phyloP scores from a whole-genome alignment of 2,888 invertebrate species.

The Dicranocentrus wangi region DNA sequence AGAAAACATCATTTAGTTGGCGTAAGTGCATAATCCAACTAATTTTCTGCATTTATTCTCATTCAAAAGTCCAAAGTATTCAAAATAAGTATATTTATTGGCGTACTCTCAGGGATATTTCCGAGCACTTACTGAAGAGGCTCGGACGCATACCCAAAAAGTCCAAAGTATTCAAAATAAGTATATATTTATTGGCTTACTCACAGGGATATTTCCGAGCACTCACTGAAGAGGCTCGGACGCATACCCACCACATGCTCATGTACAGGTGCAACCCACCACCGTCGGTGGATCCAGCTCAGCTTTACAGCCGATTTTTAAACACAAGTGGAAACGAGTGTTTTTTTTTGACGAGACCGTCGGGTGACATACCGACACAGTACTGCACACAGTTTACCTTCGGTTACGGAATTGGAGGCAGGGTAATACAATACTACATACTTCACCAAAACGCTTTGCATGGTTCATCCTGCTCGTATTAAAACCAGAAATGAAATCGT shows the following conservation, averaged over 20 bases:
- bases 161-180: background rate
- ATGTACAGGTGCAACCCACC: slow-evolving; percentile 37
- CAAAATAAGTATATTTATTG: background rate
- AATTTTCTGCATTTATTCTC: background rate
- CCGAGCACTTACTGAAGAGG: background rate
- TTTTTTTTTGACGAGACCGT: background rate
- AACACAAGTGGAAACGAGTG: background rate
- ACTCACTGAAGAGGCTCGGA: slow-evolving; percentile 12
- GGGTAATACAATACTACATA: background rate
- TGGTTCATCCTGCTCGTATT: background rate
- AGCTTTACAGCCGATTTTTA: slow-evolving; percentile 1
- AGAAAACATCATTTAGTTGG: slow-evolving; percentile 43
- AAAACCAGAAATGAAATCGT: background rate
- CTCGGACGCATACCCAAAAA: background rate
- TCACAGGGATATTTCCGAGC: background rate
- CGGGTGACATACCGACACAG: slow-evolving; percentile 10
- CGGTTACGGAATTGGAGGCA: slow-evolving; percentile 1
- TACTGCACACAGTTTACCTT: slow-evolving; percentile 7
- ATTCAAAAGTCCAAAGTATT: background rate
- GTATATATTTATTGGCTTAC: background rate
- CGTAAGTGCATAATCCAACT: too few relatives aligned
- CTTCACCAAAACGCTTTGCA: background rate
- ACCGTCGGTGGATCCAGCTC: background rate
- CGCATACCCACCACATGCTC: slow-evolving; percentile 35
- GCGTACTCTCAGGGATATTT: background rate